Base-by-base conservation (phyloP, 2,797 vertebrate species). In the Peromyscus attwateri region DNA sequence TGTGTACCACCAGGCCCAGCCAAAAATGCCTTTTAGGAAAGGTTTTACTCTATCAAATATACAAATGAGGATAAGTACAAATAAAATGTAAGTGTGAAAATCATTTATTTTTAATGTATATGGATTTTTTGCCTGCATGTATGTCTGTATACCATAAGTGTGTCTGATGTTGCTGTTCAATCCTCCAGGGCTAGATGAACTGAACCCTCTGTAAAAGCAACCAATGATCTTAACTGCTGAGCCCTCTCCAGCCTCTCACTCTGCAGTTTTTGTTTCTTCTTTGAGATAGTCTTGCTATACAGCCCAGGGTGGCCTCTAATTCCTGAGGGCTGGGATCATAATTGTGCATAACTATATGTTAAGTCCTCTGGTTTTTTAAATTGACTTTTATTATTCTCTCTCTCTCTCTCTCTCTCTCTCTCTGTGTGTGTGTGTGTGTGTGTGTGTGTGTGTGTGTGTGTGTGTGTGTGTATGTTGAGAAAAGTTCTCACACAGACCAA, bases 51-150 rank as follows among this genome's bases (percentile, higher is more conserved):
- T 62, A 62, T 60, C 73, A 90, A 89, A 64, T 34, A 91, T 10
- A 91, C 0, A 52, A 37, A 60, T 60, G n/a, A 95, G 70, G 2
- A 12, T 62, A 57, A 79, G 73, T n/a, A 9, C 34, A 79, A 81
- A 83, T 40, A 83, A 16, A 96, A 43, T 14, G 0, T 87, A 91
- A 81, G 64, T 11, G 23, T 68, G 40, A 29, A 93, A 91, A 37
- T 81, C 55, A 81, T n/a, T 57, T 43, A 75, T 43, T 81, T 37
- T 60, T 90, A 91, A 97, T 93, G 60, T 46, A 37, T 46, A 46
- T 82, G 73, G 40, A 8, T 25, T 43, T 76, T 75, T 76, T 60
- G 21, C 21, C n/a, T 81, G 6, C 80, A 82, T 62, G n/a, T 81
- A 62, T 82, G 55, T 37, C 21, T 82, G n/a, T 29, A 57, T 13